Evolutionary conservation across 1,140 invertebrate species (phyloP), one percentile per base, ranked within the genome.

Genomic region (Homarus americanus): DNA sequence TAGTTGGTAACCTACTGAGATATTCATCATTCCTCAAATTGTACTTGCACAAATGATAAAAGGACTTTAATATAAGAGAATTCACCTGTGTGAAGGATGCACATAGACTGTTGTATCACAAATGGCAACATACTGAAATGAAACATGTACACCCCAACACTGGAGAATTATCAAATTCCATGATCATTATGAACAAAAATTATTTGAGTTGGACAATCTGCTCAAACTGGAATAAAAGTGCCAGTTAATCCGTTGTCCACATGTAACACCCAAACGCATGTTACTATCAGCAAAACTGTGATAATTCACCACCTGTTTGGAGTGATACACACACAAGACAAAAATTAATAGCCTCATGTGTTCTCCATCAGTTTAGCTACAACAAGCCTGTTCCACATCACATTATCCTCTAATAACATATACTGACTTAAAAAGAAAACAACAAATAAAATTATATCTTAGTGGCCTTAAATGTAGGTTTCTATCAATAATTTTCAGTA

Each of bases 221-320:
- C 40, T 40, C 53, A 69, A 83, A 66, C 53, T 83, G 80, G 53
- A 40, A 69, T 63, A 44, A n/a, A 83, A 36, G 24, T 53, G 34
- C 80, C 63, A 83, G 80, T 63, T 49, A 69, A 63, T 83, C 49
- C 34, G 24, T 66, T 44, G 20, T 49, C 44, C 80, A 66, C 32
- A 40, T 63, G 63, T 83, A 66, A 69, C 34, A 83, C 58, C 58
- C 80, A 83, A 83, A 83, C 80, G 80, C n/a, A 80, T 80, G 85
- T 69, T 76, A 87, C 73, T 58, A 79, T 87, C 28, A 36, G 38
- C 36, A 69, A 66, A 36, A 63, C 38, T 87, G 75, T 78, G 36
- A 63, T 63, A 66, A 80, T 58, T 58, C 49, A 63, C 85, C 75
- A 38, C 20, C 80, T 75, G 73, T 80, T 87, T 75, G 85, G 40